Base-by-base conservation (phyloP, 2,888 invertebrate genomes). In the Stratiomys singularior region DNA sequence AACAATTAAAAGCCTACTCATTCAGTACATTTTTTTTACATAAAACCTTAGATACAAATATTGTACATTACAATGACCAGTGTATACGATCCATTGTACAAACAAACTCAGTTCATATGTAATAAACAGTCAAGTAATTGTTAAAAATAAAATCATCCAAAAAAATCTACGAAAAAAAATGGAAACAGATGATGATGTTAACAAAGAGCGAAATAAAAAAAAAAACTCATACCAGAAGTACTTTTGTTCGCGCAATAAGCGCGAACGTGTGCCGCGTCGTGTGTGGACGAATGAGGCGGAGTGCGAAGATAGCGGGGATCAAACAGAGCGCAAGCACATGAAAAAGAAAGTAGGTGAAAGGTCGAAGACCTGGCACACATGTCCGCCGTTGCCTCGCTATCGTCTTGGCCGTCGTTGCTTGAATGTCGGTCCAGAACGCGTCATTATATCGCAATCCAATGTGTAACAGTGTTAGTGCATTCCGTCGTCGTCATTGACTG, bases 321-420 rank as follows among this genome's bases (percentile, higher is more conserved):
- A 52, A 30, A 60, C 23, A 30, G 47, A 76, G 76, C 60, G 74
- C 47, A 71, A 76, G 76, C 64, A 69, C 77, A 66, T 63, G 66
- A 78, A 52, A 77, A 79, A 78, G 80, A 80, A 80, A 80, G 79
- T 80, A 80, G 80, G 80, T 80, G 79, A 80, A 80, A 80, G 80
- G 80, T 80, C 79, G 77, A 80, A 80, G 78, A 80, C 79, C 80
- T 80, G 76, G 71, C 78, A 56, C 78, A 79, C 52, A 79, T 77
- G 28, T 60, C 9, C 37, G 64, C 23, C 52, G 52, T 25, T 56
- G 66, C 71, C 67, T 67, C 46, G 67, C 56, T 9, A 37, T 37
- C 37, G 9, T 37, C 37, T 37, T 37, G 37, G 37, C 9, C 37
- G 30, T 69, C 47, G 23, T 37, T 18, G 15, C 52, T 60, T 11